Evolutionary conservation across 2,888 invertebrate genomes (phyloP).

Genomic region (Synergus umbraculus): DNA sequence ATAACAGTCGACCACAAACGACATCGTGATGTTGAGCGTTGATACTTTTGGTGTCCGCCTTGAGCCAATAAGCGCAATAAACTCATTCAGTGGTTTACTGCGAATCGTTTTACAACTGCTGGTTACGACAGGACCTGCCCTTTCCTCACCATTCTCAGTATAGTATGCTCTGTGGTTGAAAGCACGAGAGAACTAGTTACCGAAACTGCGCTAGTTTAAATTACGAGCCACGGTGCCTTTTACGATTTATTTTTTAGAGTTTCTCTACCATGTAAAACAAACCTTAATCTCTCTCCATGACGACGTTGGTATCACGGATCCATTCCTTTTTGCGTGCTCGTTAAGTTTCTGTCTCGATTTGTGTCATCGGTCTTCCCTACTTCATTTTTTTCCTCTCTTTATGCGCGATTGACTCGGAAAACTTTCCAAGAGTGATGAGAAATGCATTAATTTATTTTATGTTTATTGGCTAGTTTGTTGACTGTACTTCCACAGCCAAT

Average conservation of each 20-base stretch:
- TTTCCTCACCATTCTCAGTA: conserved; percentile 53
- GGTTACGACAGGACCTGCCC: conserved; percentile 67
- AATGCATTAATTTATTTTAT: neutral
- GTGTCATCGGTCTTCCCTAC: neutral
- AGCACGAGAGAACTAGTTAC: conserved; percentile 73
- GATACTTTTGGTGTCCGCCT: conserved; percentile 60
- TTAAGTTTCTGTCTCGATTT: neutral
- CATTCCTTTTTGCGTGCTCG: neutral
- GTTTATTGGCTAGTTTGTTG: neutral
- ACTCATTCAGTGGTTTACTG: conserved; percentile 76
- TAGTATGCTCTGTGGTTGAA: conserved; percentile 42
- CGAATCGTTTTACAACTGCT: conserved; percentile 76
- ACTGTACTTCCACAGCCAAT: neutral
- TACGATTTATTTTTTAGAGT: conserved; percentile 71
- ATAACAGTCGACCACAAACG: conserved; percentile 57
- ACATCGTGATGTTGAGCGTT: conserved; percentile 58
- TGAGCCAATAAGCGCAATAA: conserved; percentile 76
- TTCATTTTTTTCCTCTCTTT: neutral
- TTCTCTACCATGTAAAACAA: conserved; percentile 4
- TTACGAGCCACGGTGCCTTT: conserved; percentile 72
- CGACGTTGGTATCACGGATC: too few species aligned
- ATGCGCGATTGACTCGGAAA: neutral
- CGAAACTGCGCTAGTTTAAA: conserved; percentile 76
- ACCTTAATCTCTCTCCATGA: neutral
- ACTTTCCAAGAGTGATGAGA: neutral